phyloP scores from a whole-genome alignment of 1,140 invertebrate genomes.

The Holcopasites calliopsidis region DNA sequence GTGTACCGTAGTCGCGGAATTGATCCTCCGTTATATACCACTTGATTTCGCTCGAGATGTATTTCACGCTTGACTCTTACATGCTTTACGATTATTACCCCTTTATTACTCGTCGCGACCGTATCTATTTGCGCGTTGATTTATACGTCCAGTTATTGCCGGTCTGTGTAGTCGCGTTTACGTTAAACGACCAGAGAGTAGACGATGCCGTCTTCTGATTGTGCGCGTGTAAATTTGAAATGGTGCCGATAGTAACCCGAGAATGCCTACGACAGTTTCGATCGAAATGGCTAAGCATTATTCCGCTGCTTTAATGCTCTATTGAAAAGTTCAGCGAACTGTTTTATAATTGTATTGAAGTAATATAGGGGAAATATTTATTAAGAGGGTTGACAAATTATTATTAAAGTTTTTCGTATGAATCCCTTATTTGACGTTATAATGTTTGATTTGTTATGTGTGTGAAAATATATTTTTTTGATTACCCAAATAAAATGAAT shows the following conservation, averaged over 20 bases:
- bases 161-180: conserved; percentile 4
- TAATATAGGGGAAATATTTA: too few relatives aligned
- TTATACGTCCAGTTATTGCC: conserved; percentile 24
- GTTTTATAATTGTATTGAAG: too few relatives aligned
- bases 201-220: background rate
- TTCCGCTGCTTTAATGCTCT: too few relatives aligned
- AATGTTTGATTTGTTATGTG: too few relatives aligned
- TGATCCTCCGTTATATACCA: conserved; percentile 33
- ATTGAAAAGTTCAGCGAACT: too few relatives aligned
- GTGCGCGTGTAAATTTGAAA: background rate
- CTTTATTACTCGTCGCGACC: conserved; percentile 23
- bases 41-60: conserved; percentile 43
- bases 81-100: conserved; percentile 46
- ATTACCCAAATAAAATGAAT: too few relatives aligned
- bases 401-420: too few relatives aligned
- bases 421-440: too few relatives aligned
- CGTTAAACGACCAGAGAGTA: conserved; percentile 17
- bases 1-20: conserved; percentile 30
- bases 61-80: conserved; percentile 41
- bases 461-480: too few relatives aligned
- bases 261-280: background rate
- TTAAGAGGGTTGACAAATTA: too few relatives aligned
- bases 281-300: too few relatives aligned
- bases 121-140: conserved; percentile 35
- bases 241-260: background rate